Conservation (phyloP, 1,140 invertebrate genomes). For the Bombus huntii region DNA sequence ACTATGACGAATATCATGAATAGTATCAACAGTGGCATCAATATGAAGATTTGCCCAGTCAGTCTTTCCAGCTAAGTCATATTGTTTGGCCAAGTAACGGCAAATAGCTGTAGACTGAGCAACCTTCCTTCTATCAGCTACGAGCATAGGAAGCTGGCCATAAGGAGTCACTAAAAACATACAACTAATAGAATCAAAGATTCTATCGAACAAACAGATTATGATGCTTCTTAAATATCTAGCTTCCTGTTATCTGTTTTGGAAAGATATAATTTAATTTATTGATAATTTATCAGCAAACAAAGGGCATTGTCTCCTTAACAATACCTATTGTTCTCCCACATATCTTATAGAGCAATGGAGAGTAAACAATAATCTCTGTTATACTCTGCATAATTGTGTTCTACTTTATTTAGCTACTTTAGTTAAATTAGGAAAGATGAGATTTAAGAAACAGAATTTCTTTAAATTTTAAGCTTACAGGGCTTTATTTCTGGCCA, state of each 20-base stretch:
- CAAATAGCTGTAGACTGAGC: conserved; percentile 88
- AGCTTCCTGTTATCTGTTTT: neutral
- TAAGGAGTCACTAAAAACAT: conserved; percentile 85
- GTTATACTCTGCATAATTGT: neutral
- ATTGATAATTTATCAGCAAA: conserved; percentile 8
- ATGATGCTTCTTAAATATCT: neutral
- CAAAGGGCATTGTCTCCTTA: conserved; percentile 18
- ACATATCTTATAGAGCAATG: neutral
- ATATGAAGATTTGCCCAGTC: conserved; percentile 87
- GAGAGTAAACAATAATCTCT: conserved; percentile 35
- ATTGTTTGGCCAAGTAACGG: conserved; percentile 88
- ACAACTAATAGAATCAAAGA: conserved; percentile 49
- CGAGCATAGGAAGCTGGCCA: conserved; percentile 85
- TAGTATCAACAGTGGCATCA: conserved; percentile 85
- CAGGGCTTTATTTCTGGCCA: conserved; percentile 84
- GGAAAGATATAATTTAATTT: neutral
- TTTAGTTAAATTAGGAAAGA: neutral
- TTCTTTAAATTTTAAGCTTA: conserved; percentile 57
- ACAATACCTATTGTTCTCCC: conserved; percentile 44
- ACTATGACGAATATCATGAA: conserved; percentile 77
- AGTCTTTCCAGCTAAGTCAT: conserved; percentile 85
- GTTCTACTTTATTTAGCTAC: neutral
- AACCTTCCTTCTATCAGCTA: conserved; percentile 87
- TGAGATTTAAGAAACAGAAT: neutral
- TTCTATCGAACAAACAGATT: neutral